Evolutionary conservation across 2,888 invertebrate species (phyloP), one percentile per base, ranked within the genome.

Genomic region (Cephus rjabovi): DNA sequence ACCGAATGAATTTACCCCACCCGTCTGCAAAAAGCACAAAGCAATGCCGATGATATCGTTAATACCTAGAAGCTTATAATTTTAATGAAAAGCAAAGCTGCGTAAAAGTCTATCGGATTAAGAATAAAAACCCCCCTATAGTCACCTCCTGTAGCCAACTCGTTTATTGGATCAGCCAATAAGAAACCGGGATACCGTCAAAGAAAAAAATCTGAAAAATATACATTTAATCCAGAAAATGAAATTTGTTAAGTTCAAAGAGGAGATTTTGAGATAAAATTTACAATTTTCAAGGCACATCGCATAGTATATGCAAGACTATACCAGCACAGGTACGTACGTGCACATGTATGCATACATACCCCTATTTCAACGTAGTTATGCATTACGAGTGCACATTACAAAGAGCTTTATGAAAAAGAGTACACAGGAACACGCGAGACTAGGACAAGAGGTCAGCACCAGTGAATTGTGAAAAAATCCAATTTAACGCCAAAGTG

Each of bases 61-160:
- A 71, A 12, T 34, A 73, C 69, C 33, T 76, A 35, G 76, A 73
- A 76, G 70, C 69, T 77, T 76, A 73, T 76, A 73, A 81, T 78
- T 79, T 77, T 37, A 76, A 78, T 77, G 73, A 76, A 76, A 76
- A 74, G 69, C 30, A 56, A 76, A 78, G 76, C 71, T 68, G 69
- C 75, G 76, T 35, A 56, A 79, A 78, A 77, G 35, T 34, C 68
- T 75, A 74, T 34, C 74, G n/a, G 69, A 75, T 71, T 23, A 77
- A 77, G 12, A 74, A 34, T 23, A 70, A 56, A 9, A 9, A 56
- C 23, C 56, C 15, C 15, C 23, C 9, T 56, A 40, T 40, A 56
- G 56, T 4, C 37, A 37, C 37, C 37, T 12, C 37, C 12, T 12
- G 12, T 23, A 56, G 23, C 56, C 9, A 56, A 56, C 56, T 56